Conservation (phyloP, 2,888 invertebrate genomes). For the Ischnura elegans region DNA sequence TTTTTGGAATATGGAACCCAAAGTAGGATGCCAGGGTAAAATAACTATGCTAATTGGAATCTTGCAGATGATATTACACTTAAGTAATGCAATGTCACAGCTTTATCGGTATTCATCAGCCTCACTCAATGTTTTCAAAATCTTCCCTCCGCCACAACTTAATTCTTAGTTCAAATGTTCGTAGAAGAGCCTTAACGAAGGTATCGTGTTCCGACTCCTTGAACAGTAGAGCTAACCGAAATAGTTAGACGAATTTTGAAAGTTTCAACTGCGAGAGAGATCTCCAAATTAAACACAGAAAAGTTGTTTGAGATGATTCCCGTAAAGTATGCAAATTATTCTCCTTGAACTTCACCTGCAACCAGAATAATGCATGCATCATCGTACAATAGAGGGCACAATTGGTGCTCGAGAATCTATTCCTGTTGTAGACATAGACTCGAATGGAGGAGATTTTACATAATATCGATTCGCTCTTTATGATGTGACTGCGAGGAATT, state of each 20-base stretch:
- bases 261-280: neutral
- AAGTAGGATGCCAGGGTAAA: too few relatives aligned
- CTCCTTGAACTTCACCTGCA: neutral
- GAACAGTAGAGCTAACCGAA: neutral
- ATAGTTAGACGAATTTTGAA: neutral
- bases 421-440: too few relatives aligned
- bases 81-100: neutral
- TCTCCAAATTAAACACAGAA: neutral
- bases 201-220: slow-evolving; percentile 28
- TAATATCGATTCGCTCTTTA: too few relatives aligned
- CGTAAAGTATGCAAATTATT: slow-evolving; percentile 16
- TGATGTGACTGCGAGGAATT: too few relatives aligned
- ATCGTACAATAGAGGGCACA: neutral
- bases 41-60: too few relatives aligned
- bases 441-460: too few relatives aligned
- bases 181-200: slow-evolving; percentile 2
- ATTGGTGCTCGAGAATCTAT: neutral
- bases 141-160: neutral
- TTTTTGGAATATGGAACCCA: too few relatives aligned
- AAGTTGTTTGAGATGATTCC: neutral
- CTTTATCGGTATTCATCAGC: neutral
- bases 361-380: neutral
- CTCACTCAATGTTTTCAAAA: neutral
- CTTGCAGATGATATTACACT: neutral
- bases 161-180: neutral